Conservation (phyloP, 2,888 invertebrate genomes). For the Catocala nupta region DNA sequence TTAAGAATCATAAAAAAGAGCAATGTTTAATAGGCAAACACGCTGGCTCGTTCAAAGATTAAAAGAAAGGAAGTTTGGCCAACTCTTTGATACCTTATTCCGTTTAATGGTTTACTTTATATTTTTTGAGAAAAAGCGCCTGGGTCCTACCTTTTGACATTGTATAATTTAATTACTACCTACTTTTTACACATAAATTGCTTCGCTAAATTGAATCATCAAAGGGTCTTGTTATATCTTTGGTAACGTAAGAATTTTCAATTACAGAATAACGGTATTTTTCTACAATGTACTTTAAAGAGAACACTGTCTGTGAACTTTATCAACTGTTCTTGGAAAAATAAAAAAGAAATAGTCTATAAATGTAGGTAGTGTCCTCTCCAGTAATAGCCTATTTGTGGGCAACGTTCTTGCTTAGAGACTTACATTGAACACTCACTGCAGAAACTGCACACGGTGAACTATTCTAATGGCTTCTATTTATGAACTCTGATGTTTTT, state of each 20-base stretch:
- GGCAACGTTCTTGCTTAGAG: slow-evolving; percentile 14
- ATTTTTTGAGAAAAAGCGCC: slow-evolving; percentile 31
- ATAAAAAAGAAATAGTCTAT: slow-evolving; percentile 27
- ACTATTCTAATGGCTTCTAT: too few relatives aligned
- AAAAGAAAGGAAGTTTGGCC: slow-evolving; percentile 34
- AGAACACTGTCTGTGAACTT: slow-evolving; percentile 2
- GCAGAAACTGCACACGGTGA: background rate
- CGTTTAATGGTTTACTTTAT: slow-evolving; percentile 30
- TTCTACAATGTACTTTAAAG: slow-evolving; percentile 8
- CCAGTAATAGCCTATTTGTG: slow-evolving; percentile 42
- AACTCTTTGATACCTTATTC: slow-evolving; percentile 50
- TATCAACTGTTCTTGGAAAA: slow-evolving; percentile 23
- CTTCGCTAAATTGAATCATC: slow-evolving; percentile 30
- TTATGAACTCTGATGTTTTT: too few relatives aligned
- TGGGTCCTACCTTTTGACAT: slow-evolving; percentile 37
- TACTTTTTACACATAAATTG: slow-evolving; percentile 34
- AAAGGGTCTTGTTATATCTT: slow-evolving; percentile 31
- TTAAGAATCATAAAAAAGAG: slow-evolving; percentile 22
- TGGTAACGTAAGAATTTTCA: slow-evolving; percentile 16
- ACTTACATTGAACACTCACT: slow-evolving; percentile 14
- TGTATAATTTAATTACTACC: slow-evolving; percentile 45
- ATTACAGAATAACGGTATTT: slow-evolving; percentile 9
- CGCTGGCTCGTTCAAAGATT: slow-evolving; percentile 30
- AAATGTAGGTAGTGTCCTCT: slow-evolving; percentile 21
- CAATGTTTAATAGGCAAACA: slow-evolving; percentile 35